Evolutionary conservation across 2,113 vertebrate species (phyloP).

Genomic region (Pagrus major): DNA sequence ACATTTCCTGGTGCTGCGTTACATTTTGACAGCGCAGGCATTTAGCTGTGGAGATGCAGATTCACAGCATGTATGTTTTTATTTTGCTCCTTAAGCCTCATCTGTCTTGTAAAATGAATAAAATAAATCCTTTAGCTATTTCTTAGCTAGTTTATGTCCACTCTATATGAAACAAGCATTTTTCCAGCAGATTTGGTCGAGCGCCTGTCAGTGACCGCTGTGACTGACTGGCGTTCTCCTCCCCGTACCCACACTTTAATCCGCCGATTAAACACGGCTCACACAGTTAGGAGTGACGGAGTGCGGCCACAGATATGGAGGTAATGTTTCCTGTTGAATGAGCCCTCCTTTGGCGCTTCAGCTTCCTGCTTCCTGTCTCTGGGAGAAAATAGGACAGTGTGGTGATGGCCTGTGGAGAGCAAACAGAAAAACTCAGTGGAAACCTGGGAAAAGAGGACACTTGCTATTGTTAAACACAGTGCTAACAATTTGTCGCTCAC

Average conservation of each 20-base stretch:
- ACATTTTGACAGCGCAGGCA: slow-evolving; percentile 43
- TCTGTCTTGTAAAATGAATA: background rate
- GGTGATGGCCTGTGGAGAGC: slow-evolving; percentile 46
- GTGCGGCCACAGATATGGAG: slow-evolving; percentile 31
- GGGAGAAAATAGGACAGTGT: slow-evolving; percentile 42
- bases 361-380: slow-evolving; percentile 57
- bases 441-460: slow-evolving; percentile 33
- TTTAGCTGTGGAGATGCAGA: slow-evolving; percentile 41
- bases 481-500: slow-evolving; percentile 9
- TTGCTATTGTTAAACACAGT: slow-evolving; percentile 47
- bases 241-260: slow-evolving; percentile 8
- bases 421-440: slow-evolving; percentile 52
- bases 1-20: slow-evolving; percentile 41
- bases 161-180: slow-evolving; percentile 6
- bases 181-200: slow-evolving; percentile 12
- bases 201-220: background rate
- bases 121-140: background rate
- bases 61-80: slow-evolving; percentile 20
- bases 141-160: background rate
- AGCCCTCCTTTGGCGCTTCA: slow-evolving; percentile 19
- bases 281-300: slow-evolving; percentile 28
- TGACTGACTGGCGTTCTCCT: background rate
- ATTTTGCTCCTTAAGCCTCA: background rate
- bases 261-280: slow-evolving; percentile 27
- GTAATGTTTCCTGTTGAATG: slow-evolving; percentile 61